Percentiles rank a stretch among this genome's conserved stretches.
These are phyloP conservation scores for Agapornis roseicollis DNA, from an alignment of 2,113 vertebrate genomes.

Conservation along the genomic window DNA sequence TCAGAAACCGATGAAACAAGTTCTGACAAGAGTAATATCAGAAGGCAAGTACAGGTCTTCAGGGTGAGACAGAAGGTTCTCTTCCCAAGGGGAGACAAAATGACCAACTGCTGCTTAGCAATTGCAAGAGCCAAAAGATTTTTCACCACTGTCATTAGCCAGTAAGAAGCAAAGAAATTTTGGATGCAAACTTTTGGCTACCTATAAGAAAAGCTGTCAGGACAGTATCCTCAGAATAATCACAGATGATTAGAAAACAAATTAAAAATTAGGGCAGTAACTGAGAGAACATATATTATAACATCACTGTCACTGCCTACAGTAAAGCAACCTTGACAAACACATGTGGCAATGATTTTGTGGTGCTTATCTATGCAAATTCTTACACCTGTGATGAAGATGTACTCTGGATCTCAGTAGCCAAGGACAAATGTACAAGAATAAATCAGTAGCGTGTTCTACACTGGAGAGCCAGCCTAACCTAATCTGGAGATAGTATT, in stretches of 20 bases:
- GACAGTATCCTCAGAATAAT: background rate
- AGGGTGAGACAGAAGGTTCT: background rate
- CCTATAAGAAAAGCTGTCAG: background rate
- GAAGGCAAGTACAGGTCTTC: background rate
- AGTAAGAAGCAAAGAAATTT: background rate
- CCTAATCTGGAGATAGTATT: background rate
- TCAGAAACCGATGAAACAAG: background rate
- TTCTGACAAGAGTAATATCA: accelerated
- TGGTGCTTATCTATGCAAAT: background rate
- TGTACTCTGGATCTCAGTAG: background rate
- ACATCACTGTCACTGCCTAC: background rate
- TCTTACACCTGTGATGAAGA: background rate
- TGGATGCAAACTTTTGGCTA: background rate
- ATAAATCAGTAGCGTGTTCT: background rate
- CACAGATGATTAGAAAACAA: accelerated
- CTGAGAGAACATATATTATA: background rate
- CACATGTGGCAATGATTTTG: accelerated
- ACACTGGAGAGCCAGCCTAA: background rate
- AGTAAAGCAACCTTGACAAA: background rate
- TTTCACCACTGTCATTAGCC: background rate
- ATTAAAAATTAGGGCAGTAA: background rate
- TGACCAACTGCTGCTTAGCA: background rate
- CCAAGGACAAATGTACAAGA: background rate
- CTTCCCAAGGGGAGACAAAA: background rate
- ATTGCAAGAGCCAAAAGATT: background rate